Conservation (phyloP, 2,797 vertebrate genomes). For the Rhynchonycteris naso region DNA sequence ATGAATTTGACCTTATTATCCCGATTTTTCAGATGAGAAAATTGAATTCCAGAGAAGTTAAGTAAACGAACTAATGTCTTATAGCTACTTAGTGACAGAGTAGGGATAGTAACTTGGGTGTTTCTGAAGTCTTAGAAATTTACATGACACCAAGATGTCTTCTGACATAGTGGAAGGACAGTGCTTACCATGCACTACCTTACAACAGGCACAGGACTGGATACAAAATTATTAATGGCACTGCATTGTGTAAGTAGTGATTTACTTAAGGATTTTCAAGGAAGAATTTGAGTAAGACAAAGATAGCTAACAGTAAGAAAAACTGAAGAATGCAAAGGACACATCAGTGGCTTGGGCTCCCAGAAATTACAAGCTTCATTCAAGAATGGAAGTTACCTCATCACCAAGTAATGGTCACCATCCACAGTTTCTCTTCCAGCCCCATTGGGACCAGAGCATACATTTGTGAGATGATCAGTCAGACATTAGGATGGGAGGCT, state of each 20-base stretch:
- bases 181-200: background rate
- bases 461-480: background rate
- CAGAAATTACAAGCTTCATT: background rate
- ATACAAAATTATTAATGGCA: background rate
- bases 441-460: background rate
- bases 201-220: background rate
- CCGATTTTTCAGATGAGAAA: background rate
- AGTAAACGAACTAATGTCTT: background rate
- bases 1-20: background rate
- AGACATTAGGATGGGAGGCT: background rate
- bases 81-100: background rate
- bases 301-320: background rate
- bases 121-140: background rate
- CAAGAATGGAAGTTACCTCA: background rate
- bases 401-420: background rate
- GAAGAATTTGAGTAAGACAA: conserved; percentile 11
- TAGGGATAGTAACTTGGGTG: background rate
- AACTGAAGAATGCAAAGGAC: background rate
- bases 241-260: background rate
- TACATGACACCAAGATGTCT: background rate
- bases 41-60: background rate
- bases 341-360: background rate
- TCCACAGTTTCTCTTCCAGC: background rate
- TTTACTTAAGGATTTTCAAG: conserved; percentile 1
- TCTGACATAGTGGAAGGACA: no score